Evolutionary conservation across 2,113 vertebrate species (phyloP).

Genomic region (Hippotragus niger): DNA sequence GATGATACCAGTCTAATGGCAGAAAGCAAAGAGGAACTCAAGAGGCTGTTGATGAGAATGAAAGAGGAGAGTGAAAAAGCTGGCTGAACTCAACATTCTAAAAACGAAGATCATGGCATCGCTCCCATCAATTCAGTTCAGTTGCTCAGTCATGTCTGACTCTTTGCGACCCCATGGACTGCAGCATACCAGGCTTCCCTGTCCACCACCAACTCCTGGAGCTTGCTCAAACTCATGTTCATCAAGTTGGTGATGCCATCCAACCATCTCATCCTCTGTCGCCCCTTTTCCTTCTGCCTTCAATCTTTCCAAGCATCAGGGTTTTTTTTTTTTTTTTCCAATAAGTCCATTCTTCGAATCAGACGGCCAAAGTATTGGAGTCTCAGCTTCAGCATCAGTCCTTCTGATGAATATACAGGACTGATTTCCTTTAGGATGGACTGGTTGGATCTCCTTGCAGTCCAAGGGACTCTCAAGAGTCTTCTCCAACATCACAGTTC

Average conservation of each 20-base stretch:
- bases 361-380: neutral
- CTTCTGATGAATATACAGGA: neutral
- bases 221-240: neutral
- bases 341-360: neutral
- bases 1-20: neutral
- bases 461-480: neutral
- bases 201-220: neutral
- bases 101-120: rapidly evolving
- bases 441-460: neutral
- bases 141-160: neutral
- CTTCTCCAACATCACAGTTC: neutral
- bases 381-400: neutral
- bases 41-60: neutral
- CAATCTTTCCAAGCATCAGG: neutral
- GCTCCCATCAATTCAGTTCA: neutral
- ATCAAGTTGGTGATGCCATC: neutral
- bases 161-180: neutral
- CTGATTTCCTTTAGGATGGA: neutral
- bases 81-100: neutral
- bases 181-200: neutral
- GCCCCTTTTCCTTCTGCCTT: neutral
- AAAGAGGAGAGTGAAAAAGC: neutral
- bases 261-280: neutral
- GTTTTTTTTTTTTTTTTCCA: neutral
- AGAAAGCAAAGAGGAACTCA: neutral